Base-by-base conservation (phyloP, 1,140 invertebrate species). In the Drosophila nannoptera region DNA sequence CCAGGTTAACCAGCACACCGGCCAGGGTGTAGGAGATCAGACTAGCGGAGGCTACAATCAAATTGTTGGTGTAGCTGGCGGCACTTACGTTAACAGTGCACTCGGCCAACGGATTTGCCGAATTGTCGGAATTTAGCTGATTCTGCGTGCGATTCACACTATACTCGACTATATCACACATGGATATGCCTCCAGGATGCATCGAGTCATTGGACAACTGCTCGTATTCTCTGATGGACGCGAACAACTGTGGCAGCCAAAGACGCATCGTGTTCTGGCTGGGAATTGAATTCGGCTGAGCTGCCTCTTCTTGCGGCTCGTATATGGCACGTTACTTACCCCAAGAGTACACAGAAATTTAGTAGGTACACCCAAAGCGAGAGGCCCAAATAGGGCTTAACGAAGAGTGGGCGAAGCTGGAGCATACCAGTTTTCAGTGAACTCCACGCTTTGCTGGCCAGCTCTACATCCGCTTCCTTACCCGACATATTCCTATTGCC, bases 211-310 rank as follows among this genome's bases (percentile, higher is more conserved):
- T 52, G 12, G 55, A 45, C 48, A 77, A 31, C 6, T 61, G 54
- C 35, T 86, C 77, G 29, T 69, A 87, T 69, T 90, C 69, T 75
- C 88, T 89, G 22, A 92, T 88, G 16, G 90, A 91, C 36, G 91
- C 86, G 69, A 92, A 92, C 0, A 92, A 77, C 61, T 92, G 91
- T 0, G 92, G 92, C 45, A 92, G 82, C 92, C 92, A 92, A 36
- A 87, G 52, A 1, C 81, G 87, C 66, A 88, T 88, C 6, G 81
- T 88, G 43, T 88, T 87, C 38, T 86, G 86, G 0, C 80, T 77
- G 50, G 11, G 32, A 46, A 40, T 60, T 60, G 22, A 32, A 12
- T 0, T 38, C 22, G 38, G 16, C 6, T 45, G 29, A 69, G 16
- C 16, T 54, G 29, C 8, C 36, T 9, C 8, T 9, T 8, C 36